A percentile compares a stretch with the other conserved stretches of the same genome.
Conservation (phyloP, 2,113 vertebrate genomes). For the Periophthalmus modestus region DNA sequence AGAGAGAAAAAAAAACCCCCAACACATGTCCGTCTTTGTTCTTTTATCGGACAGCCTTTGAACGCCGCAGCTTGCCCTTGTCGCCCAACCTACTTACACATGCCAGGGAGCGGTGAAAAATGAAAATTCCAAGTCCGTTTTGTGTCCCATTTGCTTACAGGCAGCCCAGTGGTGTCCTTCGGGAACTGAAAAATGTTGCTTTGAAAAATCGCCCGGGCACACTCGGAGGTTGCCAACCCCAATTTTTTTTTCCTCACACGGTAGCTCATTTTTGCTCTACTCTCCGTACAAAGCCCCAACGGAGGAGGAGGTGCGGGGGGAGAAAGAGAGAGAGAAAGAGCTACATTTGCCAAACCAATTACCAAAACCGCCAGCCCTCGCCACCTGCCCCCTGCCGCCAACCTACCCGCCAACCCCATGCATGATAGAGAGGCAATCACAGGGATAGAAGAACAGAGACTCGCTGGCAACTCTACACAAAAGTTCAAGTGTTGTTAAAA, state of each 20-base stretch:
- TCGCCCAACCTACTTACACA: constrained; percentile 62
- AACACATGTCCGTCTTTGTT: constrained; percentile 41
- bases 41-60: constrained; percentile 47
- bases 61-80: constrained; percentile 65
- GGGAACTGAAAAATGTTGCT: constrained; percentile 67
- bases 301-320: constrained; percentile 20
- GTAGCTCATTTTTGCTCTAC: constrained; percentile 69
- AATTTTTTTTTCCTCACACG: constrained; percentile 74
- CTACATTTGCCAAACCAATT: constrained; percentile 65
- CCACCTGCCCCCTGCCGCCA: constrained; percentile 62
- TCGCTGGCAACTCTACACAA: constrained; percentile 15
- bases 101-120: constrained; percentile 37
- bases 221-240: constrained; percentile 74
- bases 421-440: constrained; percentile 57
- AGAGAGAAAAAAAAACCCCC: background rate
- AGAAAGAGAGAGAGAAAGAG: background rate
- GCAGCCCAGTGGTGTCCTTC: constrained; percentile 49
- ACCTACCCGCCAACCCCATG: constrained; percentile 24
- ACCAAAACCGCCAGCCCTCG: constrained; percentile 44
- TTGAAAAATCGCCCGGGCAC: constrained; percentile 72
- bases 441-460: constrained; percentile 8
- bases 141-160: constrained; percentile 67
- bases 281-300: constrained; percentile 39
- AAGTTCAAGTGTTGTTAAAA: constrained; percentile 28
- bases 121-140: constrained; percentile 59